phyloP scores from a whole-genome alignment of 2,888 invertebrate genomes.

The Meandrusa payeni region DNA sequence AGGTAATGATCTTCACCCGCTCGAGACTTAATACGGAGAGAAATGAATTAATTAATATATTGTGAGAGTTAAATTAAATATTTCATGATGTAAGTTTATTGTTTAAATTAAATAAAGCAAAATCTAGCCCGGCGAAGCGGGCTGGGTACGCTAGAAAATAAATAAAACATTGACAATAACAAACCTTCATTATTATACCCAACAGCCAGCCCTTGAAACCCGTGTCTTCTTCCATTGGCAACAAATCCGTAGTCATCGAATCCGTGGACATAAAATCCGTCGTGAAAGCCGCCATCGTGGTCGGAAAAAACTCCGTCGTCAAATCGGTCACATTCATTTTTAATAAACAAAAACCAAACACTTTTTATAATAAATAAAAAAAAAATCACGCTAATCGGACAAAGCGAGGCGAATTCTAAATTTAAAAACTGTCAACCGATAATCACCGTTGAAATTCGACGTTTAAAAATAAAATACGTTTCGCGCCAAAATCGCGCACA shows the following conservation, averaged over 20 bases:
- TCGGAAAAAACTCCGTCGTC: conserved; percentile 4
- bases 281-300: conserved; percentile 3
- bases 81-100: too few relatives aligned
- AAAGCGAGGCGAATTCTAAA: background rate
- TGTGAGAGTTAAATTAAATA: too few relatives aligned
- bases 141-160: too few relatives aligned
- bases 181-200: conserved; percentile 21
- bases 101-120: too few relatives aligned
- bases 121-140: too few relatives aligned
- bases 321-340: conserved; percentile 23
- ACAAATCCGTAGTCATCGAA: conserved; percentile 4
- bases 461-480: conserved; percentile 10
- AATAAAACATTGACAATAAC: conserved; percentile 2
- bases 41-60: too few relatives aligned
- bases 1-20: too few relatives aligned
- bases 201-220: conserved; percentile 17
- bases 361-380: background rate
- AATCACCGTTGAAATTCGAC: conserved; percentile 3
- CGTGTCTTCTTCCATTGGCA: conserved; percentile 1
- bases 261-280: conserved; percentile 15
- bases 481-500: conserved; percentile 20
- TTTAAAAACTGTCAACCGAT: conserved; percentile 4
- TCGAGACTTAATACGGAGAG: too few relatives aligned
- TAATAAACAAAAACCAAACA: background rate
- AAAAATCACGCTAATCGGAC: background rate